These are phyloP conservation scores for Papilio helenus DNA, from an alignment of 1,140 invertebrate species.

Conservation along the genomic window DNA sequence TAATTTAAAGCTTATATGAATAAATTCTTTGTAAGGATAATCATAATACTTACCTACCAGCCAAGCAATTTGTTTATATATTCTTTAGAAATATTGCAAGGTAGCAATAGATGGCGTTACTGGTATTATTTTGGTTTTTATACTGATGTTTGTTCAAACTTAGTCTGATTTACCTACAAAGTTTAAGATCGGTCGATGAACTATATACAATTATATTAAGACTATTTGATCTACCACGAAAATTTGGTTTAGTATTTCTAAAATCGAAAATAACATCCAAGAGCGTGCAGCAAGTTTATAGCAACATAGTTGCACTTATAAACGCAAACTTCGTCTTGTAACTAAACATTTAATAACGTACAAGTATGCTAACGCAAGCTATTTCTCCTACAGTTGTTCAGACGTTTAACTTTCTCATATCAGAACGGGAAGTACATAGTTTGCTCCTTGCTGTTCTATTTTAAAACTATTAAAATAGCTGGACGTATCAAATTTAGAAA, in stretches of 20 bases:
- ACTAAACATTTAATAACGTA: constrained; percentile 31
- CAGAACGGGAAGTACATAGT: background rate
- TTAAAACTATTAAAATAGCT: background rate
- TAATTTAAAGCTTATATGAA: background rate
- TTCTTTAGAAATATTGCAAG: too few relatives aligned
- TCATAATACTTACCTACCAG: too few relatives aligned
- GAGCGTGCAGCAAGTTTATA: constrained; percentile 2
- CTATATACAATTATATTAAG: too few relatives aligned
- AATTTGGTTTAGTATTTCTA: background rate
- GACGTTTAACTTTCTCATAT: constrained; percentile 29
- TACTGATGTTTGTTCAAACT: too few relatives aligned
- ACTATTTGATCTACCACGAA: too few relatives aligned
- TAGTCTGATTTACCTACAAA: too few relatives aligned
- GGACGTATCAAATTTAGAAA: background rate
- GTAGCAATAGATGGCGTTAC: too few relatives aligned
- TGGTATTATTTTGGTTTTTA: too few relatives aligned
- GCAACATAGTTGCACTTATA: constrained; percentile 12
- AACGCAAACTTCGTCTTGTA: constrained; percentile 17
- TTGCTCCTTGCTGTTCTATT: constrained; percentile 6
- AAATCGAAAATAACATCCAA: background rate
- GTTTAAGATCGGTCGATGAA: too few relatives aligned
- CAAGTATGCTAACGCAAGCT: constrained; percentile 23
- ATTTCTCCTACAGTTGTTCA: constrained; percentile 9
- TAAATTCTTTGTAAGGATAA: background rate
- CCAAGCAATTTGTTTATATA: too few relatives aligned